These are phyloP conservation scores for Drosophila neocordata DNA, from an alignment of 1,140 invertebrate genomes.

Conservation along the genomic window DNA sequence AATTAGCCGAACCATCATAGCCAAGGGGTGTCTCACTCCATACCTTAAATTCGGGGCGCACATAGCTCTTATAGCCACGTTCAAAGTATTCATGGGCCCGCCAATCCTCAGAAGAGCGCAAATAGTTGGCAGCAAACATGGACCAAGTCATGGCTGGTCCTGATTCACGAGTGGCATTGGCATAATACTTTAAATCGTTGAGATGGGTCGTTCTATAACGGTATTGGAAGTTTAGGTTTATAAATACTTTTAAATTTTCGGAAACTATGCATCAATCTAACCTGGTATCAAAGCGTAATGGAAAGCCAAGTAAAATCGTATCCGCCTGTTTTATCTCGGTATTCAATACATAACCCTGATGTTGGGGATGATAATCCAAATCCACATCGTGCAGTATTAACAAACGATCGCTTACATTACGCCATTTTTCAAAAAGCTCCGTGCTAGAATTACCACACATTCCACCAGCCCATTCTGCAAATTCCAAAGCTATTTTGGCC, in stretches of 20 bases:
- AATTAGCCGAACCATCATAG: slow-evolving; percentile 84
- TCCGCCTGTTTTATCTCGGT: slow-evolving; percentile 85
- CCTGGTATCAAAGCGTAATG: slow-evolving; percentile 83
- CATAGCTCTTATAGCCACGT: slow-evolving; percentile 84
- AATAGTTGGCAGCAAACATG: slow-evolving; percentile 84
- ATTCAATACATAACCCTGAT: slow-evolving; percentile 82
- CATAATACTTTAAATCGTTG: slow-evolving; percentile 85
- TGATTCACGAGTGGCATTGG: slow-evolving; percentile 83
- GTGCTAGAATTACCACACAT: slow-evolving; percentile 46
- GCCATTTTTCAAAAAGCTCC: slow-evolving; percentile 72
- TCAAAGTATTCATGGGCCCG: slow-evolving; percentile 83
- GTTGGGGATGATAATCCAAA: slow-evolving; percentile 85
- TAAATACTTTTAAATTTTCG: neutral
- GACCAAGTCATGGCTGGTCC: slow-evolving; percentile 86
- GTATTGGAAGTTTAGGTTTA: neutral
- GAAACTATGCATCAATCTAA: neutral
- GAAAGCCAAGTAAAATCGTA: slow-evolving; percentile 84
- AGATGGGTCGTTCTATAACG: slow-evolving; percentile 64
- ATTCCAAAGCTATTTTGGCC: slow-evolving; percentile 84
- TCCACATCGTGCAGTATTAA: slow-evolving; percentile 83
- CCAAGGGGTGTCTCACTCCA: slow-evolving; percentile 84
- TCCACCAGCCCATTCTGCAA: slow-evolving; percentile 75
- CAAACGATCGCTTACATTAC: slow-evolving; percentile 83
- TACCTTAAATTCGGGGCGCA: slow-evolving; percentile 84
- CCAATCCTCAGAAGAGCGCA: slow-evolving; percentile 75